A percentile compares a stretch with the other conserved stretches of the same genome.
phyloP scores from a whole-genome alignment of 2,113 vertebrate species.

The Corvus moneduloides region DNA sequence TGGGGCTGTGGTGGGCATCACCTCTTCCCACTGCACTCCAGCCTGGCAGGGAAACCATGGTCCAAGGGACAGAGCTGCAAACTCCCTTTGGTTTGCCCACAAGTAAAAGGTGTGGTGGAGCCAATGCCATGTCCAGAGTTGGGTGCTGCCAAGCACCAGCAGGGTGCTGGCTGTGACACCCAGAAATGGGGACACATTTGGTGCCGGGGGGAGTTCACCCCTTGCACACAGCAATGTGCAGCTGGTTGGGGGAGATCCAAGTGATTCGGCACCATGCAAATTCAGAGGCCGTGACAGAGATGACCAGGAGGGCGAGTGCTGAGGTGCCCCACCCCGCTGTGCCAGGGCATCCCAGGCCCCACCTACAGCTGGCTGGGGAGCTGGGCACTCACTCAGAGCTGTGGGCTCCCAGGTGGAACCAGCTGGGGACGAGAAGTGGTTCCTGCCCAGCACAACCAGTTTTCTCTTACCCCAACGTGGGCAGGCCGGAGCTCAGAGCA shows the following conservation, averaged over 20 bases:
- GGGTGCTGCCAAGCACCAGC: not conserved
- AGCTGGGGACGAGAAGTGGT: conserved; percentile 22
- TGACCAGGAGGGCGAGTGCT: not conserved
- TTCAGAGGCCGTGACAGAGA: not conserved
- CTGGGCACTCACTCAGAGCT: not conserved
- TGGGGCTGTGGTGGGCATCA: not conserved
- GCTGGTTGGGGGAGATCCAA: not conserved
- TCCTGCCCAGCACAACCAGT: conserved; percentile 63
- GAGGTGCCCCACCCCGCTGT: not conserved
- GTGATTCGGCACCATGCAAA: not conserved
- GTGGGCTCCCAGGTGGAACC: conserved; percentile 40
- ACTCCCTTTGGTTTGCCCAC: not conserved
- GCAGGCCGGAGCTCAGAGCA: not conserved
- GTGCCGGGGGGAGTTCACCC: not conserved
- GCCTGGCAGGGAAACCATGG: not conserved
- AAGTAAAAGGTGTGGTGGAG: not conserved
- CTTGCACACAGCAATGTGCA: not conserved
- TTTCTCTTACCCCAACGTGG: not conserved
- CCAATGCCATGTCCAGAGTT: not conserved
- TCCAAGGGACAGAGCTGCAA: not conserved
- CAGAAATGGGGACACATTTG: not conserved
- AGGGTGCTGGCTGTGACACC: not conserved
- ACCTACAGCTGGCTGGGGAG: fast-evolving
- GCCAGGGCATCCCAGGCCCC: not conserved
- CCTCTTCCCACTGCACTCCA: not conserved